Evolutionary conservation across 2,888 invertebrate genomes (phyloP).

Genomic region (Chymomyza amoena): DNA sequence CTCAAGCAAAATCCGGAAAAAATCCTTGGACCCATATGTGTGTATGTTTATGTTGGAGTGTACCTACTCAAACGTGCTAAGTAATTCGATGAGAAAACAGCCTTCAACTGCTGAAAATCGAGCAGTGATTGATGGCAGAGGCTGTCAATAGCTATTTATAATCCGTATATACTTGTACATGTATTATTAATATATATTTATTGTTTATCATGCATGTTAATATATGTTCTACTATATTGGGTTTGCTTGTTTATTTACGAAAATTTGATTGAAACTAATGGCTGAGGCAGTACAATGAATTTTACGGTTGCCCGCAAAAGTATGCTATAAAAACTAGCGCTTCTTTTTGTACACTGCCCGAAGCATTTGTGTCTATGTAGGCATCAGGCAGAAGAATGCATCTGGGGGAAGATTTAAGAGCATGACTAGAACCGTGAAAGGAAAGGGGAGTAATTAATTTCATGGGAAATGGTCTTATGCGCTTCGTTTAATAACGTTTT

Average conservation of each 20-base stretch:
- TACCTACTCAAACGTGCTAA: constrained; percentile 36
- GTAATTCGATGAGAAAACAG: constrained; percentile 38
- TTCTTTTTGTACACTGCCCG: no score
- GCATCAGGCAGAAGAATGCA: no score
- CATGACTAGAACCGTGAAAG: no score
- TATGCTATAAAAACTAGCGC: background rate
- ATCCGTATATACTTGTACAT: constrained; percentile 16
- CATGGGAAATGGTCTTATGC: no score
- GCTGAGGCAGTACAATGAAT: constrained; percentile 1
- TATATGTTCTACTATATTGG: constrained; percentile 49
- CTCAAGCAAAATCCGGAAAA: background rate
- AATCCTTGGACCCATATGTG: background rate
- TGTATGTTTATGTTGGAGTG: background rate
- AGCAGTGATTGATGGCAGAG: constrained; percentile 63
- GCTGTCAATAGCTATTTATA: constrained; percentile 61
- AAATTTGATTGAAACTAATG: constrained; percentile 66
- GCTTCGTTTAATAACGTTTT: no score
- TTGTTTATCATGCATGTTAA: constrained; percentile 56
- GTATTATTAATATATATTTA: constrained; percentile 47
- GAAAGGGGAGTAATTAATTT: no score
- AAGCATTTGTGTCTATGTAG: no score
- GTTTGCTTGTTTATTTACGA: constrained; percentile 31
- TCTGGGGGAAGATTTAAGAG: no score
- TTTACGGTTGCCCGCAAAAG: background rate
- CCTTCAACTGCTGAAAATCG: constrained; percentile 11